Evolutionary conservation across 1,140 invertebrate genomes (phyloP), one percentile per base, ranked within the genome.

Genomic region (Lepidostoma basale): DNA sequence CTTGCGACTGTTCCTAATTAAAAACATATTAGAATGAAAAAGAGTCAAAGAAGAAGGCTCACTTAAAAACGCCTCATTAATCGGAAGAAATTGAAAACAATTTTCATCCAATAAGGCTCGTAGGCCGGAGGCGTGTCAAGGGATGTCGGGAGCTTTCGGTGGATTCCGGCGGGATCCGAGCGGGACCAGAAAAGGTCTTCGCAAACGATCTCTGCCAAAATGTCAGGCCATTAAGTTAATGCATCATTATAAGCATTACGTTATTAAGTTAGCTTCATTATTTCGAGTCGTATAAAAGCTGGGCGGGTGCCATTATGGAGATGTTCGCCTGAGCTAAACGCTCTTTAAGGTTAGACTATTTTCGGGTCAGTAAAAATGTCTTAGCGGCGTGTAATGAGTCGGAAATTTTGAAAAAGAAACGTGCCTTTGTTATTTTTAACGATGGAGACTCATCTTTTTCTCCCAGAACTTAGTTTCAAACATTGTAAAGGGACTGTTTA

Each of bases 171-270:
- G 2, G 9, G 33, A n/a, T n/a, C 47, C 10, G 47, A 12, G 12
- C 12, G 47, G 25, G 10, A 26, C 49, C 49, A 54, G 49, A 54
- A 54, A 54, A 54, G 49, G 49, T 54, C 33, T 26, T 54, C 23
- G 25, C 23, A 54, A 54, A 28, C 47, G 58, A 60, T 49, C 28
- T 58, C 66, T 22, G 56, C 56, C 56, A 68, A 68, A 68, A 62
- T 62, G 66, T 67, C 45, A 56, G 67, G 58, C 56, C 39, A 60
- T 70, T 63, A 67, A 67, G 20, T 67, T 70, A 67, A 70, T 70
- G 69, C 69, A 47, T 70, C 69, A 49, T 70, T 70, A 70, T 67
- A 65, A 70, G 64, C 64, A 49, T 69, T 69, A 65, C 68, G 18
- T 65, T 69, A 69, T 64, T 56, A 69, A 69, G 60, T 65, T 49